phyloP scores from a whole-genome alignment of 2,113 vertebrate species.

The Lucifuga dentata region DNA sequence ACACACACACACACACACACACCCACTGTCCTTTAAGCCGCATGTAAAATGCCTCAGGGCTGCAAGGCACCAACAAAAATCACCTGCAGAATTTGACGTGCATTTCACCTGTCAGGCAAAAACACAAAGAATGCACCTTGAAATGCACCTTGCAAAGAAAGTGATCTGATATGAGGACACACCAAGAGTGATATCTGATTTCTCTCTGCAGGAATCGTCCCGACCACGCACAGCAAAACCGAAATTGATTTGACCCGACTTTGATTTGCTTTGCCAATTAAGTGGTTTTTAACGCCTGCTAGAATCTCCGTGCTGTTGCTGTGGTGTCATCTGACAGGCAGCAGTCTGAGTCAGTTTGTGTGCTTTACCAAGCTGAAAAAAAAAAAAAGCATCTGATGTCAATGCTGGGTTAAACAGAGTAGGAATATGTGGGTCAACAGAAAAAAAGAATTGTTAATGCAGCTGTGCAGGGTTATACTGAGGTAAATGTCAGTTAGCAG shows the following conservation, averaged over 20 bases:
- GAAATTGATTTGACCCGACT: constrained; percentile 5
- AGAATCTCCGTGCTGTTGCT: constrained; percentile 20
- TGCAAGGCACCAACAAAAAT: neutral
- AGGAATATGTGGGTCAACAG: neutral
- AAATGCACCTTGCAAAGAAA: no score
- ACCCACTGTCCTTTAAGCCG: constrained; percentile 15
- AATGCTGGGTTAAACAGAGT: no score
- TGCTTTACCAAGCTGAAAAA: constrained; percentile 6
- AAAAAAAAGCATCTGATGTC: no score
- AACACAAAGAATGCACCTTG: no score
- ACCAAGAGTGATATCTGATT: neutral
- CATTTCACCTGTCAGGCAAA: neutral
- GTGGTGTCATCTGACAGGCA: constrained; percentile 50
- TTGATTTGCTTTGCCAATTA: constrained; percentile 6
- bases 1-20: no score
- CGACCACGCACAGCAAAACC: neutral
- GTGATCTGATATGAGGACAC: no score
- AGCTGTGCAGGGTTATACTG: neutral
- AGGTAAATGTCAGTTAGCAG: no score
- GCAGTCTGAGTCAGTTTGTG: constrained; percentile 41
- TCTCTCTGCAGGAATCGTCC: neutral
- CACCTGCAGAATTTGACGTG: constrained; percentile 14
- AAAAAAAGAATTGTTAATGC: neutral
- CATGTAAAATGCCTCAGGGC: constrained; percentile 2
- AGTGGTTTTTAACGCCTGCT: neutral